Evolutionary conservation across 2,888 invertebrate species (phyloP), one percentile per base, ranked within the genome.

Genomic region (Desoria tigrina): DNA sequence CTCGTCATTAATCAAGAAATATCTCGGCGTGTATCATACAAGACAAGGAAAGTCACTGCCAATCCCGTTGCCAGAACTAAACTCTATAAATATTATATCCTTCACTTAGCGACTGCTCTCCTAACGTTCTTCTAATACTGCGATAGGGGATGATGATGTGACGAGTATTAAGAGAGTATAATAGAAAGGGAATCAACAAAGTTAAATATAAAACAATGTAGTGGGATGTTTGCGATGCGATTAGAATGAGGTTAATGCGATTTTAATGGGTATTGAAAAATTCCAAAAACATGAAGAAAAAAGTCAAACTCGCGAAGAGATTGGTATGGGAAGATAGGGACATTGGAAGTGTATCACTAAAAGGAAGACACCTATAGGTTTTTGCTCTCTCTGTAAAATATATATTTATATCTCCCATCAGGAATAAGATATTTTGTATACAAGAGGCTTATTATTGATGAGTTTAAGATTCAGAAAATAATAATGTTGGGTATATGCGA

Each of bases 231-330:
- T 65, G 69, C 60, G 68, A 71, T 68, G 68, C 63, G 74, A 74
- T 76, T 76, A 74, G 75, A 75, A 74, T 73, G 75, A 76, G 75
- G 75, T 74, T 76, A 76, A 76, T 74, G 74, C 55, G 75, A 73
- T 74, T 76, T 76, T 76, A 76, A 76, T 74, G 74, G 71, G 63
- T 71, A 73, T 71, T 70, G 70, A 74, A 72, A 73, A 73, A 76
- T 74, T 73, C 73, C 75, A 74, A 74, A 72, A 72, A 71, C 63
- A 68, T 63, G 37, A 37, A 32, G 62, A 42, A 58, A 57, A 23
- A 59, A 68, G 37, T 16, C 21, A 45, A 45, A 61, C 24, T 60
- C 26, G 32, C 42, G 37, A 56, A 21, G 23, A 56, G 58, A 54
- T 51, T 23, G 57, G 32, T 42, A 56, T 54, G 54, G 32, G 6